These are phyloP conservation scores for Trachelus iudaicus DNA, from an alignment of 2,888 invertebrate genomes.

Conservation along the genomic window DNA sequence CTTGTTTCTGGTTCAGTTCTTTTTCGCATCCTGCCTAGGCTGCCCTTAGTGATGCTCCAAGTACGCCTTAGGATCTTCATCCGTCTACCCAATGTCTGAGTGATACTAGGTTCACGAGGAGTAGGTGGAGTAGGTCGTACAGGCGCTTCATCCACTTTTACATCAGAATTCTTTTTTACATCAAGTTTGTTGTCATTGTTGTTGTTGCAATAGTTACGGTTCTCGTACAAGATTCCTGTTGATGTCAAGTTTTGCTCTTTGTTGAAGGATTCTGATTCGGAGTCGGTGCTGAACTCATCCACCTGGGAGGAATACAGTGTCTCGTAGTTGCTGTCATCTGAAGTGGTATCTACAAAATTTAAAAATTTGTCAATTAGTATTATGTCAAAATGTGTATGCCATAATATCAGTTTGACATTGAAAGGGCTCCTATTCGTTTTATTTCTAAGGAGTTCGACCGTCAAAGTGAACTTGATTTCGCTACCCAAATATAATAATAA, in stretches of 20 bases:
- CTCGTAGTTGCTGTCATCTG: slow-evolving; percentile 62
- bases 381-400: no score
- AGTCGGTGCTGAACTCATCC: slow-evolving; percentile 51
- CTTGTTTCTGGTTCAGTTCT: slow-evolving; percentile 31
- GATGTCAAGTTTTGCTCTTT: not conserved
- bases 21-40: slow-evolving; percentile 53
- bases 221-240: not conserved
- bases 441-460: not conserved
- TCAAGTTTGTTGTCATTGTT: slow-evolving; percentile 12
- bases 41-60: slow-evolving; percentile 62
- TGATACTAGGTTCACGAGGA: slow-evolving; percentile 54
- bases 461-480: not conserved
- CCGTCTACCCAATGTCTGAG: slow-evolving; percentile 52
- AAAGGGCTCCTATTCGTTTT: not conserved
- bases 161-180: not conserved
- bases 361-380: no score
- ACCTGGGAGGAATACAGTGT: slow-evolving; percentile 48
- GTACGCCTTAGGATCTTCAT: slow-evolving; percentile 59
- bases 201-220: slow-evolving; percentile 1
- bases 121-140: slow-evolving; percentile 55
- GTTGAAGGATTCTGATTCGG: slow-evolving; percentile 34
- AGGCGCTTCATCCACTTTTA: slow-evolving; percentile 39
- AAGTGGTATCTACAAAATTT: slow-evolving; percentile 40
- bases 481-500: not conserved
- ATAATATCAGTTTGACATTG: not conserved